Evolutionary conservation across 2,797 vertebrate species (phyloP).

Genomic region (Melanogrammus aeglefinus): DNA sequence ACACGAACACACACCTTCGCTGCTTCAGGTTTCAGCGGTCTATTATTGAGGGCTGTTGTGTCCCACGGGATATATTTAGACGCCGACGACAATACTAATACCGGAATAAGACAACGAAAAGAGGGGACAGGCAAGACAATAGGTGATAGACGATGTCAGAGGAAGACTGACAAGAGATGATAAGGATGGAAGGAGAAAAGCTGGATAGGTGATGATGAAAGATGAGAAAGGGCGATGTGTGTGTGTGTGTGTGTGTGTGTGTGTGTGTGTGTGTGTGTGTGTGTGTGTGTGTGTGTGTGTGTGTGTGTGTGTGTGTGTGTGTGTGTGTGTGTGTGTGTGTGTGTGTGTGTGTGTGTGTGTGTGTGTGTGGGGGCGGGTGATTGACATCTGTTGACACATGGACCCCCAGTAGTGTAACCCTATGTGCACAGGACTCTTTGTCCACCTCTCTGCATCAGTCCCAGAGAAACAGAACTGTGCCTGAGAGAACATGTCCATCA

Average conservation of each 20-base stretch:
- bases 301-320: not conserved
- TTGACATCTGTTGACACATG: too few species aligned
- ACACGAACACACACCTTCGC: conserved; percentile 7
- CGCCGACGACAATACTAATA: conserved; percentile 29
- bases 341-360: not conserved
- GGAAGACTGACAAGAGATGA: not conserved
- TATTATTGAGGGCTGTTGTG: conserved; percentile 58
- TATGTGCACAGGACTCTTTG: too few species aligned
- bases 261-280: not conserved
- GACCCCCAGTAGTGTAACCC: too few species aligned
- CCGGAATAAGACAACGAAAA: conserved; percentile 14
- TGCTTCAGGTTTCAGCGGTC: conserved; percentile 56
- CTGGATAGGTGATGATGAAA: not conserved
- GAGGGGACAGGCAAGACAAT: not conserved
- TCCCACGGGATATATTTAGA: conserved; percentile 63
- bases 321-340: not conserved
- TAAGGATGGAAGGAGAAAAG: not conserved
- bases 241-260: not conserved
- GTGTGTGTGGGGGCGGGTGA: not conserved
- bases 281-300: not conserved
- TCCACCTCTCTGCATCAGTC: too few species aligned
- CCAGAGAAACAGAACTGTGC: not conserved
- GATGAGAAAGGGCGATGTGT: not conserved
- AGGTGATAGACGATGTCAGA: not conserved
- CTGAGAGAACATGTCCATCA: too few species aligned